Conservation (phyloP, 37 sponge, comb jelly and placozoan genomes). For the Lycopodina hypogea region DNA sequence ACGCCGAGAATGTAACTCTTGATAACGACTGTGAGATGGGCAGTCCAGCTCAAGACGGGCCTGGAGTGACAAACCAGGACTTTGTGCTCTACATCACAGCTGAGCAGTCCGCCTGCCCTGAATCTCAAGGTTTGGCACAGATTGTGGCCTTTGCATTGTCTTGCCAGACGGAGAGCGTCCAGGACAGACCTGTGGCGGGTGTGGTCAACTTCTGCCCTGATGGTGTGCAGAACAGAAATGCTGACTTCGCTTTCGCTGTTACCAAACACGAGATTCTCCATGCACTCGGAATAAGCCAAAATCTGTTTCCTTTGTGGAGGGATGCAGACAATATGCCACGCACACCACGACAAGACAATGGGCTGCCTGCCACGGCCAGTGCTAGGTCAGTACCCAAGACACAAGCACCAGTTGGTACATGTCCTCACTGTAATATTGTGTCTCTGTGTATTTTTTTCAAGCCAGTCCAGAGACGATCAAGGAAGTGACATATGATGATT, state of each 20-base stretch:
- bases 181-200: slow-evolving; percentile 84
- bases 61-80: slow-evolving; percentile 71
- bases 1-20: neutral
- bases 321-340: slow-evolving; percentile 62
- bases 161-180: slow-evolving; percentile 62
- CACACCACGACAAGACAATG: slow-evolving; percentile 49
- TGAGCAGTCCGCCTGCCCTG: slow-evolving; percentile 13
- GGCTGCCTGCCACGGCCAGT: neutral
- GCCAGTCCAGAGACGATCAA: slow-evolving; percentile 18
- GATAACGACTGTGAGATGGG: neutral
- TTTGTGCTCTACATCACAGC: slow-evolving; percentile 78
- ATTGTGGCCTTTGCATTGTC: slow-evolving; percentile 66
- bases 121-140: neutral
- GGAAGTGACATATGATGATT: slow-evolving; percentile 31
- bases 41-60: slow-evolving; percentile 33
- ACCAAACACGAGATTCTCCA: slow-evolving; percentile 83
- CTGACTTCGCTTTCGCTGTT: slow-evolving; percentile 30
- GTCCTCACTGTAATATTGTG: neutral
- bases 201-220: slow-evolving; percentile 79
- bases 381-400: slow-evolving; percentile 14
- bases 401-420: neutral
- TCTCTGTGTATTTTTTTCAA: no score
- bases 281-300: slow-evolving; percentile 62
- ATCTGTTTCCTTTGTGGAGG: slow-evolving; percentile 75
- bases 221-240: slow-evolving; percentile 15